phyloP scores from a whole-genome alignment of 2,888 invertebrate species.

The Drosophila percnosoma region DNA sequence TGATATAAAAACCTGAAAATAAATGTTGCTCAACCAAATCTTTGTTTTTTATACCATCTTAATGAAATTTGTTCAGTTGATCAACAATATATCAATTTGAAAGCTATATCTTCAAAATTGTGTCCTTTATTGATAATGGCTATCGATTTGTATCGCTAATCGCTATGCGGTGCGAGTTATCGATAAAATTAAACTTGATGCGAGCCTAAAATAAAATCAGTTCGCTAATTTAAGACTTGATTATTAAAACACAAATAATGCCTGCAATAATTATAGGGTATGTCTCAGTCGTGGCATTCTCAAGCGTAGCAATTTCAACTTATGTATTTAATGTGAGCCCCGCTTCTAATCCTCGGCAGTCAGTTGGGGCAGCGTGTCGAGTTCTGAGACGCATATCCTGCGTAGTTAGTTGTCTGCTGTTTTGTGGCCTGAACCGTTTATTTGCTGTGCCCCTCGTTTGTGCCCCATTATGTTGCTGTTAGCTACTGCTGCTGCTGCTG shows the following conservation, averaged over 20 bases:
- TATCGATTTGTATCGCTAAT: neutral
- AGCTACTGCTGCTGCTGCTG: neutral
- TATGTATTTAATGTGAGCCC: constrained; percentile 1
- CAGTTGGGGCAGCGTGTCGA: constrained; percentile 4
- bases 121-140: neutral
- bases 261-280: neutral
- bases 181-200: neutral
- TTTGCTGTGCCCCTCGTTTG: constrained; percentile 43
- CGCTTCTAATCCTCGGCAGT: constrained; percentile 29
- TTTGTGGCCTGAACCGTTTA: constrained; percentile 74
- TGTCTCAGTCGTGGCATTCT: neutral
- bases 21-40: too few relatives aligned
- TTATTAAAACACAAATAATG: neutral
- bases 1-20: too few relatives aligned
- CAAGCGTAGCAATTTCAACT: neutral
- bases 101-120: neutral
- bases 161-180: neutral
- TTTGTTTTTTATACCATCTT: too few relatives aligned
- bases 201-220: neutral
- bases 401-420: constrained; percentile 75
- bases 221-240: neutral
- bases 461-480: constrained; percentile 24
- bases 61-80: too few relatives aligned
- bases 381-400: constrained; percentile 62
- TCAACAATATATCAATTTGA: neutral